Base-by-base conservation (phyloP, 2,888 invertebrate species). In the Melolontha melolontha region DNA sequence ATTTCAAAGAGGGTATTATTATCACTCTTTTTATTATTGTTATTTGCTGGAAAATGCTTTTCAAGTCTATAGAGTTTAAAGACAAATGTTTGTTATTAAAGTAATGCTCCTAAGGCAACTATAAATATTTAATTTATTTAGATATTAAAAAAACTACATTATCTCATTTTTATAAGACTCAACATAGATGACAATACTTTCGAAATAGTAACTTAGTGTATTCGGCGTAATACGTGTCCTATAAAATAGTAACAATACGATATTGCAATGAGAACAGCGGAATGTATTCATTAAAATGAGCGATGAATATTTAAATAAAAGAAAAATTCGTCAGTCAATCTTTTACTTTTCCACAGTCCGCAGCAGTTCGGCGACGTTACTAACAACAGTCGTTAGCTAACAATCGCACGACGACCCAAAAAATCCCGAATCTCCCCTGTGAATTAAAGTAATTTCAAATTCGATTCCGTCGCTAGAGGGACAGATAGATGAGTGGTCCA, bases 391-490 rank as follows among this genome's bases (percentile, higher is more conserved):
- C 81, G 80, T 81, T 81, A 81, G 80, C 75, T 74, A 77, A 79
- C 78, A 78, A 79, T 79, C 78, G 79, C 72, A 67, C 69, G 70
- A 67, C 69, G 70, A 67, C 67, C 67, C 78, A 81, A 82, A 83
- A 82, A 82, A 81, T 81, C 81, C 81, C 76, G 79, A 79, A 79
- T 79, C 82, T 83, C 83, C 83, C 84, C 80, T 79, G 83, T 80
- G 84, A 84, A 84, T 84, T 83, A 84, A 84, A 84, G 82, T 83
- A 83, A 84, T 84, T 84, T 83, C 83, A 83, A 83, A 84, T 84
- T 83, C 84, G 84, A 83, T 83, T 83, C 82, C 81, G 81, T 80
- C 81, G 81, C 81, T 79, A 79, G 81, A 83, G 83, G 83, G 82
- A 83, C 82, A 81, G 82, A 82, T 82, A 83, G 82, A 83, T 83